These are phyloP conservation scores for Takifugu bimaculatus DNA, from an alignment of 2,113 vertebrate genomes.

Conservation along the genomic window DNA sequence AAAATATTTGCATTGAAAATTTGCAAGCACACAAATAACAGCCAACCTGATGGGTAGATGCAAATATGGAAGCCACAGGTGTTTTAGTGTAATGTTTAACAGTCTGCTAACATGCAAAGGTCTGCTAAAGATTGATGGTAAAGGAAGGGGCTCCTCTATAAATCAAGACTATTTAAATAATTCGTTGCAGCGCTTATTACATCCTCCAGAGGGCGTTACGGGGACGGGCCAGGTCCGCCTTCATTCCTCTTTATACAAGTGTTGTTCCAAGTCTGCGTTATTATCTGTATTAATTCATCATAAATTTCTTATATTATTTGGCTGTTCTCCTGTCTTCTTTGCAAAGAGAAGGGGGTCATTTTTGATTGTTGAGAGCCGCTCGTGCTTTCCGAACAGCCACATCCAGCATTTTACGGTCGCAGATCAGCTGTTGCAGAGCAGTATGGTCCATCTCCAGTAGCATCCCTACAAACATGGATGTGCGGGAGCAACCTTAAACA, in stretches of 20 bases:
- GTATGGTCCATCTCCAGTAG: slow-evolving; percentile 74
- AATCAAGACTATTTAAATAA: too few relatives aligned
- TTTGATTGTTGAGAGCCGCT: slow-evolving; percentile 47
- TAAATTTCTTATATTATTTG: neutral
- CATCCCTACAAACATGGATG: slow-evolving; percentile 65
- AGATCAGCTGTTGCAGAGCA: slow-evolving; percentile 63
- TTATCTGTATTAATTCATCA: neutral
- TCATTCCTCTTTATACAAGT: too few relatives aligned
- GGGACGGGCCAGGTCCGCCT: too few relatives aligned
- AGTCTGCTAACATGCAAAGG: too few relatives aligned
- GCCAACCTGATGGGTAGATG: too few relatives aligned
- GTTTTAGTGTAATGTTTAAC: too few relatives aligned
- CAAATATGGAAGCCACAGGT: too few relatives aligned
- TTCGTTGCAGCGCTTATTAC: neutral
- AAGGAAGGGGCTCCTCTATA: too few relatives aligned
- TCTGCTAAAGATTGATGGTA: too few relatives aligned
- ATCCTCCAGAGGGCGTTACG: neutral
- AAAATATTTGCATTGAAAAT: too few relatives aligned
- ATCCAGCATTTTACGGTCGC: slow-evolving; percentile 63
- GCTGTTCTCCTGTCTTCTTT: too few relatives aligned
- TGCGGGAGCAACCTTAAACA: neutral
- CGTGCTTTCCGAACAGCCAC: slow-evolving; percentile 74
- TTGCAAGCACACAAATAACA: too few relatives aligned
- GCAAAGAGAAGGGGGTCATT: neutral
- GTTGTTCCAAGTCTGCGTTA: neutral